Base-by-base conservation (phyloP, 2,113 vertebrate species). In the Syngnathus floridae region DNA sequence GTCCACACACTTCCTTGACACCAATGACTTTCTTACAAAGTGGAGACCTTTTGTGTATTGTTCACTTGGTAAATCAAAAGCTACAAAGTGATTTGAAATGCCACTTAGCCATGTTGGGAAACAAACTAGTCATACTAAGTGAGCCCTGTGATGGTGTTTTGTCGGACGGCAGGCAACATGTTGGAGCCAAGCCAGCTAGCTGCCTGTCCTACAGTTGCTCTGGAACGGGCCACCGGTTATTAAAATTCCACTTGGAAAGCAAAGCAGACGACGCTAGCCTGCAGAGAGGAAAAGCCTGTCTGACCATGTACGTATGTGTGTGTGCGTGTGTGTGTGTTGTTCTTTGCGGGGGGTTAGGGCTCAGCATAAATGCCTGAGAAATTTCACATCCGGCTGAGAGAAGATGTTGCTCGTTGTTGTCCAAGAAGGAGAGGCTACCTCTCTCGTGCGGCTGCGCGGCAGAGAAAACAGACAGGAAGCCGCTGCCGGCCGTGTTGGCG, bases 401-500 rank as follows among this genome's bases (percentile, higher is more conserved):
- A 72, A 78, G 45, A 61, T 70, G 72, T 64, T 48, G 38, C 73
- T 16, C 3, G 48, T 74, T 71, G 36, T 67, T 59, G 49, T 69
- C 71, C 56, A 58, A 76, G 71, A 66, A 36, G 7, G 21, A 14
- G 43, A 11, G 19, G 37, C 21, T 92, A 98, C 97, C 96, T 94
- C 93, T 92, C 84, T 97, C 92, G 0, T 98, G 91, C 13, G 95
- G 93, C 70, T 94, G 91, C 43, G 92, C 93, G 21, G 95, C 93
- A 51, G 94, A 93, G 88, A 93, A 99, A 80, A 91, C 94, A 0
- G 95, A 93, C 77, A 98, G 90, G 84, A 99, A 99, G 62, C 97
- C 97, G 61, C 91, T 98, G 51, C 97, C 97, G 36, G 95, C 97
- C 0, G 95, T 98, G 73, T 98, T 98, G 73, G 95, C 95, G 31